These are phyloP conservation scores for Hydractinia symbiolongicarpus DNA, from an alignment of 30 jellyfish, hydroid and myxozoan genomes.

Conservation along the genomic window DNA sequence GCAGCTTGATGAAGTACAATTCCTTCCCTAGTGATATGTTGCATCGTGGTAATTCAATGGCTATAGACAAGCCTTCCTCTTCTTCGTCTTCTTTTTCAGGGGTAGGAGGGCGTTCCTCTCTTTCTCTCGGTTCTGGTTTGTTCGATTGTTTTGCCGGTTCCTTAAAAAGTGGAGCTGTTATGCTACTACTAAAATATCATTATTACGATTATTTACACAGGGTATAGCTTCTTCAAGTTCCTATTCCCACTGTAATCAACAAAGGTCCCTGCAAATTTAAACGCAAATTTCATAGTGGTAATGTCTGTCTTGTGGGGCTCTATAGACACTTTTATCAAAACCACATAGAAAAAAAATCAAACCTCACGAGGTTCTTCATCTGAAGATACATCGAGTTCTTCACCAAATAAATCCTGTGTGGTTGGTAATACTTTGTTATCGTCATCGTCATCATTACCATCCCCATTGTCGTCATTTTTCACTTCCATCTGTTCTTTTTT, in stretches of 20 bases:
- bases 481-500: slow-evolving; percentile 1
- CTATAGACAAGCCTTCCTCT: slow-evolving; percentile 75
- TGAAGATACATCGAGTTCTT: slow-evolving; percentile 80
- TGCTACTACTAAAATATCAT: too few relatives aligned
- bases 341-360: background rate
- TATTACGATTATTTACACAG: background rate
- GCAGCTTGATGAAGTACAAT: slow-evolving; percentile 74
- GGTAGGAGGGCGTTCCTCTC: slow-evolving; percentile 41
- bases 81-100: slow-evolving; percentile 46
- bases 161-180: too few relatives aligned
- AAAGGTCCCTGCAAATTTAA: background rate
- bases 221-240: slow-evolving; percentile 15
- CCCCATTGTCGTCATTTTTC: slow-evolving; percentile 25
- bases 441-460: slow-evolving; percentile 16
- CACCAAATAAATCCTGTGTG: slow-evolving; percentile 88
- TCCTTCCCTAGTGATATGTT: slow-evolving; percentile 73
- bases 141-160: background rate
- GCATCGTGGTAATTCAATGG: slow-evolving; percentile 77
- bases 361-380: slow-evolving; percentile 57
- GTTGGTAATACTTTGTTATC: slow-evolving; percentile 50
- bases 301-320: background rate
- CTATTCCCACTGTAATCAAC: background rate
- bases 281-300: background rate
- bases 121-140: slow-evolving; percentile 19
- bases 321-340: background rate